Evolutionary conservation across 2,113 vertebrate genomes (phyloP), one percentile per base, ranked within the genome.

Genomic region (Thamnaconus septentrionalis): DNA sequence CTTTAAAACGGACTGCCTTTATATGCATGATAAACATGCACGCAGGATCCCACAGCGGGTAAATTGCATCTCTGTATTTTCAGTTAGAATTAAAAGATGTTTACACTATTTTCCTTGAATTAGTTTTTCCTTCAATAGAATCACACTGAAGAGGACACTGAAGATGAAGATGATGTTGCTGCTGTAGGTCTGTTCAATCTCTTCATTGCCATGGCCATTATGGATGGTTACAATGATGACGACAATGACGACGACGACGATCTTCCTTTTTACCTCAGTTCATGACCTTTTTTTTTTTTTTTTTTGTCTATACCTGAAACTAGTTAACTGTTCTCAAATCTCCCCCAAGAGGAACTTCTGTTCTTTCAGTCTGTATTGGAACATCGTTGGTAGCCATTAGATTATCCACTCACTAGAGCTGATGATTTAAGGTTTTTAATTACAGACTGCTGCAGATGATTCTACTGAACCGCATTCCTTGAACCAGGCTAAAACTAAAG

Each of bases 1-100:
- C 0, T 97, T 96, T 82, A 91, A 91, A 68, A 89, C 92, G 0
- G 94, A 95, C 60, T 96, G 95, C 58, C 94, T 96, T 76, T 95
- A 95, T 81, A 85, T 87, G 40, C 93, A 96, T 6, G 90, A 93
- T 41, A 71, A 61, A 68, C 53, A 53, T 12, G 11, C 53, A 48
- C 73, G 48, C 59, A 47, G 5, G 71, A 75, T 82, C 46, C 73
- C 80, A 4, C 56, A 66, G 45, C 63, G 59, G 70, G 91, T 92
- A 82, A 80, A 5, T 55, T 10, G 46, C 8, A 39, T 53, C 7
- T 7, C 5, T 3, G 40, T 5, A 8, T 7, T 6, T 11, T 5
- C 8, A 8, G 6, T 40, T 10, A 5, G 9, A 6, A 7, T 50
- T 50, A 8, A 52, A 3, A 18, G 48, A 9, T 50, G 47, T 50